Evolutionary conservation across 2,888 invertebrate species (phyloP), one percentile per base, ranked within the genome.

Genomic region (Teleiodes luculella): DNA sequence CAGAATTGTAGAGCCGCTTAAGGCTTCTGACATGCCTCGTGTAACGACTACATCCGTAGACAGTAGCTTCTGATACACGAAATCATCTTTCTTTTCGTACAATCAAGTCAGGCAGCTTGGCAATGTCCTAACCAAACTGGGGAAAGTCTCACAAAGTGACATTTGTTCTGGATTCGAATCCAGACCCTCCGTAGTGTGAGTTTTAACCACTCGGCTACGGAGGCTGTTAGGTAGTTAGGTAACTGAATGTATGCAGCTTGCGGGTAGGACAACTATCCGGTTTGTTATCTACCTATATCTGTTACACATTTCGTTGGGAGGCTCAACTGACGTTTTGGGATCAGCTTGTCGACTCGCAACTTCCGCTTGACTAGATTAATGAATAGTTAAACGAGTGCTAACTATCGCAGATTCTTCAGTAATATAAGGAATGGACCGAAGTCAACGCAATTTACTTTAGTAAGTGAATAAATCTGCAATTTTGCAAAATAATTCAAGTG

Each of bases 191-290:
- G n/a, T n/a, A n/a, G n/a, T n/a, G n/a, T n/a, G n/a, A n/a, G n/a
- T n/a, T n/a, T n/a, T n/a, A n/a, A n/a, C n/a, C n/a, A n/a, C n/a
- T n/a, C n/a, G n/a, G n/a, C n/a, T n/a, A n/a, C n/a, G n/a, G n/a
- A n/a, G n/a, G n/a, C n/a, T n/a, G n/a, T n/a, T n/a, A n/a, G n/a
- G 80, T 78, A 76, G 76, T 86, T 83, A 82, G 80, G 70, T 85
- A 86, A 85, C 81, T 72, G 72, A 66, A 70, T 76, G 78, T 73
- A 63, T 70, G 79, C 76, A 67, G 68, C 72, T 74, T 70, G 80
- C 78, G 78, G 80, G 81, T 80, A 73, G 68, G 78, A 82, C 81
- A 83, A 72, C 75, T 68, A 75, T 76, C 78, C 70, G 78, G 81
- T 78, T 80, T 76, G 74, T 74, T 75, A 71, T 74, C 68, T 66